A percentile compares a stretch with the other conserved stretches of the same genome.
phyloP scores from a whole-genome alignment of 1,140 invertebrate genomes.

The Drusus annulatus region DNA sequence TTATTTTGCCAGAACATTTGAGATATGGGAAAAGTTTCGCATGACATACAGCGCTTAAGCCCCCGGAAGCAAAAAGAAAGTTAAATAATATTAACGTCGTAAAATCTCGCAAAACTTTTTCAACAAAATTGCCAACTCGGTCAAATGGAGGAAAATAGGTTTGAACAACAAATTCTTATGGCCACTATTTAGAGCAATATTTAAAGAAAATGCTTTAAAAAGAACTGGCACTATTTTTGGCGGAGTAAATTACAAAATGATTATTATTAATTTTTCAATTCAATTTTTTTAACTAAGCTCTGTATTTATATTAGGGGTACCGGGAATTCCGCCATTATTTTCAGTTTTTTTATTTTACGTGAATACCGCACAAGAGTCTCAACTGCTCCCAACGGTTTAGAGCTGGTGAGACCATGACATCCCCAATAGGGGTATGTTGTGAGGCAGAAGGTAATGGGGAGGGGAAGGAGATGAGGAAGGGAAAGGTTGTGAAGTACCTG shows the following conservation, averaged over 20 bases:
- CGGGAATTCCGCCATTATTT: too few relatives aligned
- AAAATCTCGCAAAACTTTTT: conserved; percentile 19
- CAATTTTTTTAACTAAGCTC: too few relatives aligned
- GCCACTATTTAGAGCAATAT: neutral
- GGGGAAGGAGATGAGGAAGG: too few relatives aligned
- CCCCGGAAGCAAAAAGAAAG: conserved; percentile 36
- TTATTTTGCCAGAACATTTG: conserved; percentile 28
- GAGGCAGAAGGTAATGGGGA: too few relatives aligned
- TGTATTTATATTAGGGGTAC: too few relatives aligned
- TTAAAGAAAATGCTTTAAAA: neutral
- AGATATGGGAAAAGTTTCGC: conserved; percentile 39
- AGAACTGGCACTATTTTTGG: neutral
- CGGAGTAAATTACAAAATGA: neutral
- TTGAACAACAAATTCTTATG: conserved; percentile 14
- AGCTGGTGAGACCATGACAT: too few relatives aligned
- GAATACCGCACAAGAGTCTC: too few relatives aligned
- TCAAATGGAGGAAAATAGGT: conserved; percentile 28
- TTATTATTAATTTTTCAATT: too few relatives aligned
- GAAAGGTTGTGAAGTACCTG: too few relatives aligned
- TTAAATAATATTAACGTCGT: conserved; percentile 40
- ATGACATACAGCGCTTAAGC: conserved; percentile 32
- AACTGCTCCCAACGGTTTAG: too few relatives aligned
- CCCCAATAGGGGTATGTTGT: too few relatives aligned
- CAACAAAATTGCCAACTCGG: conserved; percentile 15
- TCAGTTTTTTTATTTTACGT: too few relatives aligned